These are phyloP conservation scores for Drosophila fungiperda DNA, from an alignment of 2,888 invertebrate genomes.

Conservation along the genomic window DNA sequence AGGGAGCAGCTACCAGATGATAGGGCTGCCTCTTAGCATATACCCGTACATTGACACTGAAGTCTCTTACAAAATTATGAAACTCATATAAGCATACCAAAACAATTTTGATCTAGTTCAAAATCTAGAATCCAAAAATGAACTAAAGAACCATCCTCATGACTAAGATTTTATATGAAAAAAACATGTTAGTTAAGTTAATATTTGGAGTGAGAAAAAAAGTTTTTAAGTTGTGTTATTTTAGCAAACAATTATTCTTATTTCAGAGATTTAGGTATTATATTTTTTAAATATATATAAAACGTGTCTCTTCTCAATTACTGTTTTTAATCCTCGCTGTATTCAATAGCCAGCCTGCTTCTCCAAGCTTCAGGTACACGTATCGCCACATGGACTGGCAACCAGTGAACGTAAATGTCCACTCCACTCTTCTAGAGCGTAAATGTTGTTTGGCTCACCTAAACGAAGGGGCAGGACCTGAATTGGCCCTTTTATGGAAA, in stretches of 20 bases:
- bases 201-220: neutral
- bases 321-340: neutral
- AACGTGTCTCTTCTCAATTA: neutral
- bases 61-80: neutral
- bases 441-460: slow-evolving; percentile 55
- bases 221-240: neutral
- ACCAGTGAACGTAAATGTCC: slow-evolving; percentile 40
- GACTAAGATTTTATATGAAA: neutral
- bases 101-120: neutral
- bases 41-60: neutral
- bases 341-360: slow-evolving; percentile 7
- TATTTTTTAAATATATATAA: too few relatives aligned
- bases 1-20: slow-evolving; percentile 23
- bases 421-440: slow-evolving; percentile 24
- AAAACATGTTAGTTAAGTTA: neutral
- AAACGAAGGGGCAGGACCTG: slow-evolving; percentile 35
- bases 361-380: neutral
- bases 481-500: slow-evolving; percentile 68
- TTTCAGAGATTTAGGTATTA: neutral
- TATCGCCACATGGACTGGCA: slow-evolving; percentile 12
- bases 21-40: slow-evolving; percentile 1
- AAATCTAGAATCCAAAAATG: neutral
- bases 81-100: too few relatives aligned
- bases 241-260: neutral
- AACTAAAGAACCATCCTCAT: neutral